Evolutionary conservation across 2,113 vertebrate genomes (phyloP), one percentile per base, ranked within the genome.

Genomic region (Megalops atlanticus): DNA sequence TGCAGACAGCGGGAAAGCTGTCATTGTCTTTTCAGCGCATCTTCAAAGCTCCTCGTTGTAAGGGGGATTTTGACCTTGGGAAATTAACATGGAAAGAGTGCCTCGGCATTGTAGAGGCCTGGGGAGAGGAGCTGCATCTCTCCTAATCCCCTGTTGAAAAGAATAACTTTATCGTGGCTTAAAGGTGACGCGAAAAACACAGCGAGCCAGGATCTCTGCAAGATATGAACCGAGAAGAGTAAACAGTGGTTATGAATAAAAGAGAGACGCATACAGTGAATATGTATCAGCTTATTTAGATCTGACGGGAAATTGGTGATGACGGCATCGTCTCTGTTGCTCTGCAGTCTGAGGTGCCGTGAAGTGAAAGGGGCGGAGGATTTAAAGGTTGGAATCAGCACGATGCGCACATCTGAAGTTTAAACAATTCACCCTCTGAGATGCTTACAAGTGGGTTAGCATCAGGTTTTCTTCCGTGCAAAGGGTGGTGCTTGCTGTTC

Each of bases 81-180:
- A 91, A 92, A 89, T 91, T 87, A 92, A 88, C 88, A 89, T 91
- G 87, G 88, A 88, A 87, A 84, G 87, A 91, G 85, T 86, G 88
- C 86, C 87, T 89, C 83, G 81, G 87, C 88, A 84, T 89, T 38
- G 85, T 87, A 86, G 91, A 87, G 88, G 85, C 80, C 84, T 84
- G 81, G 80, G 77, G 52, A 89, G 86, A 35, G 16, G 88, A 88
- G 86, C 88, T 87, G 84, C 64, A 45, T 87, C 87, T 86, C 85
- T 78, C 83, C 83, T 90, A 89, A 91, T 91, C 89, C 87, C 87
- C 84, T 75, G 81, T 83, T 88, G 87, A 91, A 90, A 86, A 81
- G 86, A 89, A 27, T 85, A 84, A 85, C 85, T 85, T 82, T 69
- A 71, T 76, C 74, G 7, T 80, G 21, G 79, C 87, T 83, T 86